Conservation (phyloP, 2,888 invertebrate species). For the Axea sp. region DNA sequence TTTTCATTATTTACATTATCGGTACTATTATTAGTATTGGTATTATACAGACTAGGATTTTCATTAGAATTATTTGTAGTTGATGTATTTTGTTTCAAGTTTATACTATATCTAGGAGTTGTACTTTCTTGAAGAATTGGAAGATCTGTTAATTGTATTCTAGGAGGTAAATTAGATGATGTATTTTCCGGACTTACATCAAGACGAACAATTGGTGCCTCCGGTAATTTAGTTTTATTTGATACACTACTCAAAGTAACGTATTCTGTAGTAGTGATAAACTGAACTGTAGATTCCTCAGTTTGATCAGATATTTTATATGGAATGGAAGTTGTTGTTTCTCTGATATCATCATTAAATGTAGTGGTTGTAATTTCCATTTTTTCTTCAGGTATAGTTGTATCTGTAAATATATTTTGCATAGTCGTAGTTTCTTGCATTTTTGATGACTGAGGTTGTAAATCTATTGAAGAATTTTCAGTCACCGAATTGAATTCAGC, state of each 20-base stretch:
- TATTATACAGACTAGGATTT: constrained; percentile 44
- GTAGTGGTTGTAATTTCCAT: constrained; percentile 16
- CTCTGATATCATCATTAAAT: constrained; percentile 18
- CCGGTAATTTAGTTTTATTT: constrained; percentile 59
- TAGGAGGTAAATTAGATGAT: constrained; percentile 52
- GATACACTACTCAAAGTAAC: not conserved
- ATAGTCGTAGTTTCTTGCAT: constrained; percentile 14
- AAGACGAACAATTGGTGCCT: constrained; percentile 60
- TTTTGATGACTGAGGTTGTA: not conserved
- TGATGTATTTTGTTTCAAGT: not conserved
- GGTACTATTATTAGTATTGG: constrained; percentile 17
- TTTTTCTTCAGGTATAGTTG: constrained; percentile 1
- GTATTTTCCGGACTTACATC: constrained; percentile 62
- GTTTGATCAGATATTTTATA: constrained; percentile 8
- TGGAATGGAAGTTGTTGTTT: constrained; percentile 22
- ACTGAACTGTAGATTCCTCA: constrained; percentile 17
- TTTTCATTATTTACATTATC: constrained; percentile 35
- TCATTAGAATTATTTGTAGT: constrained; percentile 17
- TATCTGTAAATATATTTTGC: constrained; percentile 12
- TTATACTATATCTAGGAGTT: constrained; percentile 22
- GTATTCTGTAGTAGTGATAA: constrained; percentile 24
- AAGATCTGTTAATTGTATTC: constrained; percentile 60
- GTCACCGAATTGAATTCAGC: not conserved
- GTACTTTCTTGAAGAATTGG: constrained; percentile 61
- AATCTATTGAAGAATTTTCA: not conserved